phyloP scores from a whole-genome alignment of 2,888 invertebrate genomes.

The Leucozona laternaria region DNA sequence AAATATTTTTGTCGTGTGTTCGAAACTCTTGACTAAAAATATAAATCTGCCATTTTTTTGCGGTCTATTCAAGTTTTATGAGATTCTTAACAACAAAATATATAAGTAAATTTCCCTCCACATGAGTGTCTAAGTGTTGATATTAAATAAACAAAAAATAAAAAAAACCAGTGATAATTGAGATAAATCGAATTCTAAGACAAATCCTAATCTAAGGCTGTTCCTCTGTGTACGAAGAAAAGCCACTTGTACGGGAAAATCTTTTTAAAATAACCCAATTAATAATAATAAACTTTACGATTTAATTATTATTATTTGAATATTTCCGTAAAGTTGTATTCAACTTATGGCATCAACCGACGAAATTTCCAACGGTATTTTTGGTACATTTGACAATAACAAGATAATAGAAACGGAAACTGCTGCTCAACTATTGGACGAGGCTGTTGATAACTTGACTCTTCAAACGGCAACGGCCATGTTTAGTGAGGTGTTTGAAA shows the following conservation, averaged over 20 bases:
- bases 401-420: slow-evolving; percentile 60
- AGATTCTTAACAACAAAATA: slow-evolving; percentile 51
- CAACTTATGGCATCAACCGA: slow-evolving; percentile 79
- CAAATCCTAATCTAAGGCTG: slow-evolving; percentile 39
- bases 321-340: slow-evolving; percentile 65
- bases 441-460: slow-evolving; percentile 71
- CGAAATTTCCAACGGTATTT: slow-evolving; percentile 76
- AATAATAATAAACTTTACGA: slow-evolving; percentile 22
- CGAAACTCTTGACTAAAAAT: slow-evolving; percentile 48
- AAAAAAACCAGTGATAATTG: slow-evolving; percentile 43
- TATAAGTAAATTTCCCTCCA: slow-evolving; percentile 67
- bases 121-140: slow-evolving; percentile 67
- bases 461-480: slow-evolving; percentile 76
- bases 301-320: slow-evolving; percentile 31
- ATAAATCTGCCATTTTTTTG: slow-evolving; percentile 69
- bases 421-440: slow-evolving; percentile 63
- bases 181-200: slow-evolving; percentile 26
- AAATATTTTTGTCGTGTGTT: slow-evolving; percentile 48
- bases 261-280: slow-evolving; percentile 5
- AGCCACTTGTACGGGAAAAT: slow-evolving; percentile 35
- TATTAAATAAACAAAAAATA: slow-evolving; percentile 36
- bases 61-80: slow-evolving; percentile 60
- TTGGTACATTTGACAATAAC: slow-evolving; percentile 68
- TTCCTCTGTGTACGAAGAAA: slow-evolving; percentile 36
- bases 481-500: slow-evolving; percentile 81